phyloP scores from a whole-genome alignment of 2,113 vertebrate genomes.

The Odobenus rosmarus region DNA sequence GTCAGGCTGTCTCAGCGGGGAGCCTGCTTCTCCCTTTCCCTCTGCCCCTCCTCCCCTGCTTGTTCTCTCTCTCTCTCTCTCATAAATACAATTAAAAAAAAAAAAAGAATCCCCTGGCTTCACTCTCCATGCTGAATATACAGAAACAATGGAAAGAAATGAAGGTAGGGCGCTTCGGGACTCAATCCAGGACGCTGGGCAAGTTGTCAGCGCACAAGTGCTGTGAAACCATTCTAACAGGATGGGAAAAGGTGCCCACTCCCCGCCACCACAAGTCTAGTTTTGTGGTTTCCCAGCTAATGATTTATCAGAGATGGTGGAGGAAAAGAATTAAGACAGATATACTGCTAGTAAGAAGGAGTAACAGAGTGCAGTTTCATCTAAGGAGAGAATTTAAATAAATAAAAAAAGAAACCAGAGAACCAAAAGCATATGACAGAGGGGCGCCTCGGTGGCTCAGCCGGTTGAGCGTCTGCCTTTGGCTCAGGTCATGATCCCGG shows the following conservation, averaged over 20 bases:
- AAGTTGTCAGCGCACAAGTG: not conserved
- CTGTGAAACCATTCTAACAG: not conserved
- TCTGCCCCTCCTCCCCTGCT: not conserved
- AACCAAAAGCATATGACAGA: not conserved
- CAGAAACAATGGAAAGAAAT: not conserved
- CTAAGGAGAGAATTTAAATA: constrained; percentile 10
- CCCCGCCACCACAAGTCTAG: not conserved
- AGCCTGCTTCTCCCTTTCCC: not conserved
- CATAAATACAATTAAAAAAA: too few species aligned
- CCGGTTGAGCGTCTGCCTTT: too few species aligned
- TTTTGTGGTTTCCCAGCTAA: not conserved
- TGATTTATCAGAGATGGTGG: not conserved
- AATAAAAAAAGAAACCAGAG: not conserved
- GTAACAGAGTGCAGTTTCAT: not conserved
- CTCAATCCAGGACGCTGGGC: not conserved
- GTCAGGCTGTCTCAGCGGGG: not conserved
- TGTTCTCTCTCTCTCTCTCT: too few species aligned
- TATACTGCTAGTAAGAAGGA: not conserved
- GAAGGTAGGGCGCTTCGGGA: not conserved
- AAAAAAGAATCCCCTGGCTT: not conserved
- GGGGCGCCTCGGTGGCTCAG: too few species aligned
- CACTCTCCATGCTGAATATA: not conserved
- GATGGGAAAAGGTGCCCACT: not conserved
- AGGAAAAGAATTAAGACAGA: constrained; percentile 22
- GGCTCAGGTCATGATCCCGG: too few species aligned